Evolutionary conservation across 2,113 vertebrate genomes (phyloP).

Genomic region (Rhipidura dahli): DNA sequence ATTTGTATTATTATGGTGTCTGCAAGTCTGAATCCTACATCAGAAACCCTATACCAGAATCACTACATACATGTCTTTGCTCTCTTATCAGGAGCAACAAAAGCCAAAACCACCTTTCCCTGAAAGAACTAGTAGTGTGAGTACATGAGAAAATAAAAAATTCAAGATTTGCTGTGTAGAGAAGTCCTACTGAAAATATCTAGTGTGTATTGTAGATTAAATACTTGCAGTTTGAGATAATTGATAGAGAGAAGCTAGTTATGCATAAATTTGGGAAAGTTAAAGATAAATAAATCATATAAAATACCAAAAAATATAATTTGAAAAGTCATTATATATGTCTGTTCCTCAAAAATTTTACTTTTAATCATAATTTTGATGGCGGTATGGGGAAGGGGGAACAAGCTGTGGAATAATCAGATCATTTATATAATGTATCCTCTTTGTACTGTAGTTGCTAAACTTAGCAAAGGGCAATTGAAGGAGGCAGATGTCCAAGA

Average conservation of each 20-base stretch:
- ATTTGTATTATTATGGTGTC: not conserved
- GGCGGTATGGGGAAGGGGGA: rapidly evolving
- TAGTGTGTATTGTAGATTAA: not conserved
- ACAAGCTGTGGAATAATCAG: not conserved
- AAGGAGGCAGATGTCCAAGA: not conserved
- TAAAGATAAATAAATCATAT: not conserved
- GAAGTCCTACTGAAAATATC: not conserved
- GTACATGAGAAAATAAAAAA: not conserved
- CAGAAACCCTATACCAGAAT: not conserved
- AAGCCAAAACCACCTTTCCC: not conserved
- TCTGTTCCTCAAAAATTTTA: not conserved
- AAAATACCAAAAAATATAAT: not conserved
- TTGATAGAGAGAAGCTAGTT: not conserved
- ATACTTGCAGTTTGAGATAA: not conserved
- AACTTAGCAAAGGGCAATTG: not conserved
- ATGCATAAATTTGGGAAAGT: not conserved
- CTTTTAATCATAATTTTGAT: not conserved
- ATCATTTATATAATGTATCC: not conserved
- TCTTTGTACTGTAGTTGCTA: not conserved
- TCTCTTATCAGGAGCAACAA: not conserved
- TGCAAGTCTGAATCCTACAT: not conserved
- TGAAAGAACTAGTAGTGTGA: not conserved
- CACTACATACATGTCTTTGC: not conserved
- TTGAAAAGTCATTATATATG: not conserved
- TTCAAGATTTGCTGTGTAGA: not conserved